Evolutionary conservation across 1,140 invertebrate species (phyloP).

Genomic region (Pseudomyrmex flavicornis): DNA sequence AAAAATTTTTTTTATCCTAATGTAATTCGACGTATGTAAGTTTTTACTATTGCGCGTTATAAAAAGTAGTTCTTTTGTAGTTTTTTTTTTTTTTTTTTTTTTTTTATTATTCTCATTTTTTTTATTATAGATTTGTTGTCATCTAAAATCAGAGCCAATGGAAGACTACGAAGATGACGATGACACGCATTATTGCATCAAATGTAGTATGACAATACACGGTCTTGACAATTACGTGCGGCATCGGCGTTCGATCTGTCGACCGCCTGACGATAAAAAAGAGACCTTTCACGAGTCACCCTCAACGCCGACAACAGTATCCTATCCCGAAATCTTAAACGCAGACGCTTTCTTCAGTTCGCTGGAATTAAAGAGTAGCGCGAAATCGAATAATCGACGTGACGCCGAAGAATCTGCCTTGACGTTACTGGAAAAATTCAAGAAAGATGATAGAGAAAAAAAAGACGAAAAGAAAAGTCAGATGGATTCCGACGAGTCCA

Average conservation of each 20-base stretch:
- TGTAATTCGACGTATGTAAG: too few species aligned
- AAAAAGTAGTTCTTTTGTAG: too few species aligned
- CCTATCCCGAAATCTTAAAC: conserved; percentile 87
- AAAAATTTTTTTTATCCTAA: too few species aligned
- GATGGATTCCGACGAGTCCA: conserved; percentile 65
- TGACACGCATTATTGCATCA: conserved; percentile 93
- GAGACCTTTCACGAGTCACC: conserved; percentile 75
- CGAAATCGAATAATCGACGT: conserved; percentile 85
- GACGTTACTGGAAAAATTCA: conserved; percentile 80
- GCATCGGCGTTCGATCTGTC: conserved; percentile 90
- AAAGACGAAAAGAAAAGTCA: conserved; percentile 70
- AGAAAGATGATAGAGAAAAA: conserved; percentile 80
- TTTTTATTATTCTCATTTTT: background rate
- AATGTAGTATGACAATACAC: conserved; percentile 92
- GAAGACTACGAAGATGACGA: conserved; percentile 89
- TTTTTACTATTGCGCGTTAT: too few species aligned
- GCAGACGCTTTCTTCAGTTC: conserved; percentile 95
- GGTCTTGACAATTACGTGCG: conserved; percentile 93
- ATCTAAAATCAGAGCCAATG: conserved; percentile 68
- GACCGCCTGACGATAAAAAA: conserved; percentile 74
- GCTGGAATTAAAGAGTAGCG: conserved; percentile 92
- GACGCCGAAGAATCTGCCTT: conserved; percentile 47
- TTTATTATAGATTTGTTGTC: background rate
- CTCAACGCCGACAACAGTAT: conserved; percentile 78
- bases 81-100: background rate